Evolutionary conservation across 2,113 vertebrate genomes (phyloP).

Genomic region (Narcine bancroftii): DNA sequence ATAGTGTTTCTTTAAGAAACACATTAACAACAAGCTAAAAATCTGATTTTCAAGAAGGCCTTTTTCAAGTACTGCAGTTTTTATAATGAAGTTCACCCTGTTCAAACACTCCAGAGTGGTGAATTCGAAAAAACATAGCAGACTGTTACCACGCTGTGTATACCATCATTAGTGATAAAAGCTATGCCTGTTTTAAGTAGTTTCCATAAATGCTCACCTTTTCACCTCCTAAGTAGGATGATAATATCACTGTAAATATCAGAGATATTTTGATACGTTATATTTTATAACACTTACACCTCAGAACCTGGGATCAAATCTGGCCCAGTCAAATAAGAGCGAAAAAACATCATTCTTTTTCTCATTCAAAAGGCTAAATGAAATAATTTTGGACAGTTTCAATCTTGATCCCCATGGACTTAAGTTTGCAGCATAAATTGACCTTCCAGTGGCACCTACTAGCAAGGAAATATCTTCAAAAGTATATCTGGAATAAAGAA

Average conservation of each 20-base stretch:
- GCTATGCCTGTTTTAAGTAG: not conserved
- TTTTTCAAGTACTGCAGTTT: not conserved
- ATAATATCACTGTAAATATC: constrained; percentile 5
- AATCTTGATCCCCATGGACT: not conserved
- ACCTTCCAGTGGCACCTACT: not conserved
- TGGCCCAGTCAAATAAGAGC: not conserved
- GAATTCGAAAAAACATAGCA: not conserved
- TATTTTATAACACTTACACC: not conserved
- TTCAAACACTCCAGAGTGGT: not conserved
- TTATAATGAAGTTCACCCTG: not conserved
- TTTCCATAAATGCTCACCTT: not conserved
- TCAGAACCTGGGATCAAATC: not conserved
- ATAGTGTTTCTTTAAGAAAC: not conserved
- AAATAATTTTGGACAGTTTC: not conserved
- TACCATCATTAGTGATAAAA: not conserved
- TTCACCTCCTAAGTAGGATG: not conserved
- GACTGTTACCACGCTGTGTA: not conserved
- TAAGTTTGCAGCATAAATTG: not conserved
- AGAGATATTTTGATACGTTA: not conserved
- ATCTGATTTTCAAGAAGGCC: not conserved
- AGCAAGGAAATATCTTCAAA: not conserved
- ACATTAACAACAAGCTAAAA: not conserved
- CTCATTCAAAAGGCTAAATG: not conserved
- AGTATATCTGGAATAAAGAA: not conserved
- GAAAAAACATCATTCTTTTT: constrained; percentile 8